These are phyloP conservation scores for Setophaga petechia DNA, from an alignment of 2,113 vertebrate genomes.

Conservation along the genomic window DNA sequence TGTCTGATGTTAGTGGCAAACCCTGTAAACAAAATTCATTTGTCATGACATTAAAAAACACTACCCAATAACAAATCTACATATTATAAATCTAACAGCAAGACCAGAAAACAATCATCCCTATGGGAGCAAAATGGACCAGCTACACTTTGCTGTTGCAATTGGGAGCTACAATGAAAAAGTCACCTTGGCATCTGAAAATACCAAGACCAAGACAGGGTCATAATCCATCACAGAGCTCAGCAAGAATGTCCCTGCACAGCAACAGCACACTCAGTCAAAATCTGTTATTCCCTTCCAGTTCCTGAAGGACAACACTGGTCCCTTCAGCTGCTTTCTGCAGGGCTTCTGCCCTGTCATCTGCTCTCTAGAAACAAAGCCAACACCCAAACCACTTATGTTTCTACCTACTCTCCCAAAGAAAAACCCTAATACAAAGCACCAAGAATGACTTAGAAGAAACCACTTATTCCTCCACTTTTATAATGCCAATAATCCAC, in stretches of 20 bases:
- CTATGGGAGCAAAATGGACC: not conserved
- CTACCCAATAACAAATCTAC: not conserved
- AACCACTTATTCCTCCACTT: not conserved
- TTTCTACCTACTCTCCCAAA: not conserved
- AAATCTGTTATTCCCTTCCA: not conserved
- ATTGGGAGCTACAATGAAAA: not conserved
- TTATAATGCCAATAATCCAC: not conserved
- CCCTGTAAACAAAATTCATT: constrained; percentile 77
- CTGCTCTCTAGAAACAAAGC: not conserved
- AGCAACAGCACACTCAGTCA: not conserved
- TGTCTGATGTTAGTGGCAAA: constrained; percentile 88
- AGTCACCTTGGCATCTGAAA: not conserved
- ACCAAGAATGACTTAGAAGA: not conserved
- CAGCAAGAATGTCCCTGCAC: not conserved
- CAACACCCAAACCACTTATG: not conserved
- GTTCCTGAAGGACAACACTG: not conserved
- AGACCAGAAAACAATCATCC: not conserved
- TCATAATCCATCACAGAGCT: not conserved
- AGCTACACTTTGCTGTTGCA: not conserved
- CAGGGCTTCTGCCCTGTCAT: not conserved
- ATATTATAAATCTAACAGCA: not conserved
- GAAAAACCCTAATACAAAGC: not conserved
- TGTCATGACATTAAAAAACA: not conserved
- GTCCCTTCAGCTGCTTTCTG: not conserved
- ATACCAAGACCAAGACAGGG: not conserved